Evolutionary conservation across 2,113 vertebrate genomes (phyloP).

Genomic region (Plestiodon gilberti): DNA sequence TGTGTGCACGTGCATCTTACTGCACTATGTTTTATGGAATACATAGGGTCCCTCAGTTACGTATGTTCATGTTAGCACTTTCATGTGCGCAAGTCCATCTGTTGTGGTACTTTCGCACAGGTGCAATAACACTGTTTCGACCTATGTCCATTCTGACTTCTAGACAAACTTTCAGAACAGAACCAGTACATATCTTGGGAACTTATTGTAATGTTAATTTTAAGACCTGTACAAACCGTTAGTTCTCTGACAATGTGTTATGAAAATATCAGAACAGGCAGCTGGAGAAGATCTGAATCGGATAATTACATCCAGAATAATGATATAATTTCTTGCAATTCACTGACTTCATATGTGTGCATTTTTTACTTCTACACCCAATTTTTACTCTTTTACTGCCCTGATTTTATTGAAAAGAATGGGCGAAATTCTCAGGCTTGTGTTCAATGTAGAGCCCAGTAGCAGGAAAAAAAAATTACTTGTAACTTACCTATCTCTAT

Average conservation of each 20-base stretch:
- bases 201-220: no score
- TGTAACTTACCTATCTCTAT: constrained; percentile 82
- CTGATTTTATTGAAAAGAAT: background rate
- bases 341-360: background rate
- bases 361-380: background rate
- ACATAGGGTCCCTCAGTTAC: background rate
- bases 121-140: no score
- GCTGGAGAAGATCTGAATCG: background rate
- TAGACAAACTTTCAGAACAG: no score
- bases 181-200: no score
- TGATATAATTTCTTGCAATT: background rate
- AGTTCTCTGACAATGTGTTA: background rate
- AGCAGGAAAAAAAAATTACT: background rate
- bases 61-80: background rate
- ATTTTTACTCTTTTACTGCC: background rate
- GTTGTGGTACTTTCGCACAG: no score
- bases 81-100: no score
- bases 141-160: no score
- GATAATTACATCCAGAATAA: background rate
- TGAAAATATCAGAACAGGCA: background rate
- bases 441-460: background rate
- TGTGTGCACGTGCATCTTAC: background rate
- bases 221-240: no score
- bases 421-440: background rate
- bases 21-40: background rate